phyloP scores from a whole-genome alignment of 2,797 vertebrate species.

The Amphiprion clarkii region DNA sequence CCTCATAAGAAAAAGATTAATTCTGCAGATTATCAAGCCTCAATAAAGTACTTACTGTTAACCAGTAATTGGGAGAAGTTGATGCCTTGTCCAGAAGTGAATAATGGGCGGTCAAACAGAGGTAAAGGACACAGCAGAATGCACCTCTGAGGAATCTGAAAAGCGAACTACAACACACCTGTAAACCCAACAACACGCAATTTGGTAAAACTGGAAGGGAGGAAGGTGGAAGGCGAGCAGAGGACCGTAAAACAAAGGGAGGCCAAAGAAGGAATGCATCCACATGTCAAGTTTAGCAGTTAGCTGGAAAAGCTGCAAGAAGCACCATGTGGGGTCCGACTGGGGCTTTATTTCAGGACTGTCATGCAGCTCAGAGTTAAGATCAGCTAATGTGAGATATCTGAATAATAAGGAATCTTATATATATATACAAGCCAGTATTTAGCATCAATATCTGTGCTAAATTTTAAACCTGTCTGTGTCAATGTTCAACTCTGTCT shows the following conservation, averaged over 20 bases:
- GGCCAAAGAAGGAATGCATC: constrained; percentile 12
- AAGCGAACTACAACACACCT: background rate
- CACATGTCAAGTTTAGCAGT: constrained; percentile 31
- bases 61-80: constrained; percentile 69
- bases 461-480: no score
- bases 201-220: background rate
- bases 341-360: background rate
- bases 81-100: constrained; percentile 65
- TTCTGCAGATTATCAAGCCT: constrained; percentile 79
- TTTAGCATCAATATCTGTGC: no score
- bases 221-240: background rate
- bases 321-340: constrained; percentile 15
- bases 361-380: background rate
- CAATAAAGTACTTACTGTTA: constrained; percentile 82
- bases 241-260: constrained; percentile 14
- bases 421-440: no score
- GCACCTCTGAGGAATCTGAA: constrained; percentile 14
- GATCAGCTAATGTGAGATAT: constrained; percentile 1
- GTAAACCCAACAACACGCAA: constrained; percentile 5
- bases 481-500: no score
- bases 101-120: constrained; percentile 56
- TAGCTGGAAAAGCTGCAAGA: constrained; percentile 26
- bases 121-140: constrained; percentile 59
- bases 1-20: constrained; percentile 83
- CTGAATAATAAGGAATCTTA: background rate